A percentile compares a stretch with the other conserved stretches of the same genome.
Conservation (phyloP, 2,113 vertebrate species). For the Antechinus flavipes region DNA sequence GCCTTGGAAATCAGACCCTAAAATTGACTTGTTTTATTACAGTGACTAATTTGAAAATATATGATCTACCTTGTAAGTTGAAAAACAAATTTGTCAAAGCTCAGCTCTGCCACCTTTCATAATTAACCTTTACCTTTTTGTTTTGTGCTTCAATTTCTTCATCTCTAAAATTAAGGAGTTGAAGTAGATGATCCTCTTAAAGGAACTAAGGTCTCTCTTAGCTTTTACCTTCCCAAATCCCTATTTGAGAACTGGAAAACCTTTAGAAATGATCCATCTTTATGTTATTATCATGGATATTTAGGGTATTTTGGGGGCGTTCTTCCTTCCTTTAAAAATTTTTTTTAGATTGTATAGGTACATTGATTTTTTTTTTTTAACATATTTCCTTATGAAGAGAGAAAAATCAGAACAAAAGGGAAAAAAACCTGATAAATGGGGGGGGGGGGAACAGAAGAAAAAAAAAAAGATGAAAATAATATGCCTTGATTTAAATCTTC, state of each 20-base stretch:
- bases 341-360: no score
- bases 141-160: not conserved
- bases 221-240: not conserved
- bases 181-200: not conserved
- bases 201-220: not conserved
- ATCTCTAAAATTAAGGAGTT: not conserved
- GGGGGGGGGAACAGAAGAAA: no score
- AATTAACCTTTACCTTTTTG: not conserved
- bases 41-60: not conserved
- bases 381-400: no score
- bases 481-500: no score
- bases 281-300: not conserved
- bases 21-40: not conserved
- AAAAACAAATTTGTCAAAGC: not conserved
- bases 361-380: no score
- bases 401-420: no score
- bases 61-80: not conserved
- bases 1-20: not conserved
- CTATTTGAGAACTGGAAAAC: not conserved
- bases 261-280: not conserved
- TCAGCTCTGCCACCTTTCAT: not conserved
- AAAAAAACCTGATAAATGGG: no score
- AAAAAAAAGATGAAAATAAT: no score
- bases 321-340: no score
- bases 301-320: not conserved